These are phyloP conservation scores for Mesocricetus auratus DNA, from an alignment of 2,113 vertebrate species.

Conservation along the genomic window DNA sequence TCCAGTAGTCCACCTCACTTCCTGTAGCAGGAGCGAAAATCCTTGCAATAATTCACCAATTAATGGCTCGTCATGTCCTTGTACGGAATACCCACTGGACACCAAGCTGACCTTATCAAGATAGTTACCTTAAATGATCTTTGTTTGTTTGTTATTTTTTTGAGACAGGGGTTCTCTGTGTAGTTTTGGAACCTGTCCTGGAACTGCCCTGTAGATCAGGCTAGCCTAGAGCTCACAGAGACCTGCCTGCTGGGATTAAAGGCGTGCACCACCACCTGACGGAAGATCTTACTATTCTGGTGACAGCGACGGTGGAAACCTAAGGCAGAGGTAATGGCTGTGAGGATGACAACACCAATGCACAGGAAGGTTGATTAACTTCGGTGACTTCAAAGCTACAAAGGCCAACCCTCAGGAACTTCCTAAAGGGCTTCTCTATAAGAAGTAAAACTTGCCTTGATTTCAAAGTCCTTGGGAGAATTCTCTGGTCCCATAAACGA, in stretches of 20 bases:
- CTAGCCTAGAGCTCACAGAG: too few species aligned
- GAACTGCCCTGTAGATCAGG: too few species aligned
- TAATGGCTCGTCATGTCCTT: not conserved
- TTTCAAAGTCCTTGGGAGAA: not conserved
- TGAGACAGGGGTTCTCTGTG: too few species aligned
- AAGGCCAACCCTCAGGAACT: not conserved
- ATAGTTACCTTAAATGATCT: not conserved
- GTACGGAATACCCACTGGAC: not conserved
- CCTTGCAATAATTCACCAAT: conserved; percentile 9
- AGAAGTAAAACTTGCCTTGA: not conserved
- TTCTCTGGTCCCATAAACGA: not conserved
- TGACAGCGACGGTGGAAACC: not conserved
- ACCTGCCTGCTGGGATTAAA: too few species aligned
- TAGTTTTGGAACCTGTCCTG: too few species aligned
- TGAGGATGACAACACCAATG: not conserved
- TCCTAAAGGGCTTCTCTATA: not conserved
- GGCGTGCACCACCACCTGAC: too few species aligned
- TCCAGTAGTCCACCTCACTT: not conserved
- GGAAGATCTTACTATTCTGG: not conserved
- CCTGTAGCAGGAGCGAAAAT: conserved; percentile 38
- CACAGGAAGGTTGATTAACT: not conserved
- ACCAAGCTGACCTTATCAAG: not conserved
- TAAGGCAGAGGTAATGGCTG: not conserved
- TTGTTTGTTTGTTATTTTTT: too few species aligned
- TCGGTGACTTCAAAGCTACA: not conserved